Evolutionary conservation across 2,113 vertebrate species (phyloP).

Genomic region (Rhinogobius similis): DNA sequence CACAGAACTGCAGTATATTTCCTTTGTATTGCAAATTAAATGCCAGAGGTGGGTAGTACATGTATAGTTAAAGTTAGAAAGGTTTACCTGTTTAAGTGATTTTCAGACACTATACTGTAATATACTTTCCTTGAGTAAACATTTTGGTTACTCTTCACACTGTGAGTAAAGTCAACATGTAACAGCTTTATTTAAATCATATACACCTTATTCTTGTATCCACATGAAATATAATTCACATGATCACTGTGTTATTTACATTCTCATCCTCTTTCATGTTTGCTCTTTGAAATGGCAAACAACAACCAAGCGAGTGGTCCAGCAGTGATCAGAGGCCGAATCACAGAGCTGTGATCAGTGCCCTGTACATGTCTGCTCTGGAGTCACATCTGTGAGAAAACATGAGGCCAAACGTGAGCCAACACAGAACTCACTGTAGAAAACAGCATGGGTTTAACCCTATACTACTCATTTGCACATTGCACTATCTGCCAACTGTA

Average conservation of each 20-base stretch:
- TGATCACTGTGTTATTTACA: background rate
- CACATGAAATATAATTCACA: background rate
- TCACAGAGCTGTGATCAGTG: background rate
- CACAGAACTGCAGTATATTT: no score
- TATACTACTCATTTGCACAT: no score
- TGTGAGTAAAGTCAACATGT: no score
- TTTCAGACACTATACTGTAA: no score
- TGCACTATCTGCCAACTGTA: no score
- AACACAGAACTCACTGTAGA: background rate
- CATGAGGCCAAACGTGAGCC: background rate
- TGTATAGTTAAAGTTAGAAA: no score
- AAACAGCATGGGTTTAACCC: background rate
- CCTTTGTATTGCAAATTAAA: no score
- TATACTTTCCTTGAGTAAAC: no score
- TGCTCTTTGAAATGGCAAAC: background rate
- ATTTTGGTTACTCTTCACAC: no score
- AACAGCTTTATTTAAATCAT: no score
- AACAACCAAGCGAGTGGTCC: background rate
- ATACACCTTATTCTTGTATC: background rate
- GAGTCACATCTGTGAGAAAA: background rate
- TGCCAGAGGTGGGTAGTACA: no score
- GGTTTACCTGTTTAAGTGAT: no score
- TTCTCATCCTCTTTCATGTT: background rate
- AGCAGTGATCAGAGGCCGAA: background rate
- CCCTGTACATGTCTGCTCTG: background rate